phyloP scores from a whole-genome alignment of 2,888 invertebrate genomes.

The Noctua janthina region DNA sequence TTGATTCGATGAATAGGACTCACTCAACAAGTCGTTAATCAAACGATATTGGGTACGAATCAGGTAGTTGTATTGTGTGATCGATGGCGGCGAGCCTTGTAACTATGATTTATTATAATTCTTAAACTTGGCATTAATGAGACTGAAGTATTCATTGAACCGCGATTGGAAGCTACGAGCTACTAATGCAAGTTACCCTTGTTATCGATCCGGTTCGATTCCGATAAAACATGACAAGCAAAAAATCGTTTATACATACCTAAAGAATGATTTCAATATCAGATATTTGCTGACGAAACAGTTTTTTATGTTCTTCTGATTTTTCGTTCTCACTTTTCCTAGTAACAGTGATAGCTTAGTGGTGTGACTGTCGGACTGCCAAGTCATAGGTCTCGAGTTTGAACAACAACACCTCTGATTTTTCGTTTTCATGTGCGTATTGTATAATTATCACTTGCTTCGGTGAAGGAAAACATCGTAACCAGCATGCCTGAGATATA shows the following conservation, averaged over 20 bases:
- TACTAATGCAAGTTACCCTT: conserved; percentile 76
- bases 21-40: conserved; percentile 90
- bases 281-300: background rate
- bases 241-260: conserved; percentile 20
- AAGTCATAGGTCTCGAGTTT: too few relatives aligned
- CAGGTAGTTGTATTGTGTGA: conserved; percentile 88
- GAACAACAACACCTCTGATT: too few relatives aligned
- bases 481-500: too few relatives aligned
- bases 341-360: too few relatives aligned
- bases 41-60: conserved; percentile 87
- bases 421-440: too few relatives aligned
- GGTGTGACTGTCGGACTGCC: too few relatives aligned
- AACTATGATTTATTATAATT: conserved; percentile 86
- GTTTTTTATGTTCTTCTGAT: background rate
- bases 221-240: conserved; percentile 63
- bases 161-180: conserved; percentile 69
- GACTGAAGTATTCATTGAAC: conserved; percentile 74
- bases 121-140: conserved; percentile 82
- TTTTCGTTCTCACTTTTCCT: background rate
- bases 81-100: conserved; percentile 83
- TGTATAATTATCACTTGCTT: too few relatives aligned
- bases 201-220: conserved; percentile 49
- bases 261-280: conserved; percentile 2
- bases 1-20: conserved; percentile 88
- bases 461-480: too few relatives aligned